phyloP scores from a whole-genome alignment of 2,888 invertebrate species.

The Stenolophus ochropezus region DNA sequence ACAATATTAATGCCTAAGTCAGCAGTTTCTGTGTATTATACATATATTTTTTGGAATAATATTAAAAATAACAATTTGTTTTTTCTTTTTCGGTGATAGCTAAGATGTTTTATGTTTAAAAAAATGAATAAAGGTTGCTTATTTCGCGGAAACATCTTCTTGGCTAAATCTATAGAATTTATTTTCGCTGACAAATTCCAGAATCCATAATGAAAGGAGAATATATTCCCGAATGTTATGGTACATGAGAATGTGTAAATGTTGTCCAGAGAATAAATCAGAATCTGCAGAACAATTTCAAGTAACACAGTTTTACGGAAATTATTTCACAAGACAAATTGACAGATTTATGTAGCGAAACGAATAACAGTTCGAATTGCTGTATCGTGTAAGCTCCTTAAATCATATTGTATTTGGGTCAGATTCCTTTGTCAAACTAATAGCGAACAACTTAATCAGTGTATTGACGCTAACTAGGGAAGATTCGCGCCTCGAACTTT shows the following conservation, averaged over 20 bases:
- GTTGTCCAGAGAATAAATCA: not conserved
- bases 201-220: not conserved
- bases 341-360: slow-evolving; percentile 57
- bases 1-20: no score
- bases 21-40: no score
- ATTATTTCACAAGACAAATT: slow-evolving; percentile 50
- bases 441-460: slow-evolving; percentile 25
- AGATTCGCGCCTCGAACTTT: not conserved
- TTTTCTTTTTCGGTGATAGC: no score
- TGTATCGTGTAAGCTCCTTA: slow-evolving; percentile 45
- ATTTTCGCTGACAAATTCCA: not conserved
- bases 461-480: slow-evolving; percentile 19
- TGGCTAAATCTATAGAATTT: not conserved
- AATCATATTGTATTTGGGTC: slow-evolving; percentile 52
- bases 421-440: slow-evolving; percentile 29
- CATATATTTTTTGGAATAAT: no score
- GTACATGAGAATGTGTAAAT: not conserved
- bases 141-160: not conserved
- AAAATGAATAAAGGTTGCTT: not conserved
- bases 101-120: no score
- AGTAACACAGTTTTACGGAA: slow-evolving; percentile 41
- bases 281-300: slow-evolving; percentile 16
- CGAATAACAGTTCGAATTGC: slow-evolving; percentile 51
- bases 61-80: no score
- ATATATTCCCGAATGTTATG: not conserved